Percentiles rank a stretch among this genome's conserved stretches.
Conservation (phyloP, 2,888 invertebrate genomes). For the Athrips mouffetella region DNA sequence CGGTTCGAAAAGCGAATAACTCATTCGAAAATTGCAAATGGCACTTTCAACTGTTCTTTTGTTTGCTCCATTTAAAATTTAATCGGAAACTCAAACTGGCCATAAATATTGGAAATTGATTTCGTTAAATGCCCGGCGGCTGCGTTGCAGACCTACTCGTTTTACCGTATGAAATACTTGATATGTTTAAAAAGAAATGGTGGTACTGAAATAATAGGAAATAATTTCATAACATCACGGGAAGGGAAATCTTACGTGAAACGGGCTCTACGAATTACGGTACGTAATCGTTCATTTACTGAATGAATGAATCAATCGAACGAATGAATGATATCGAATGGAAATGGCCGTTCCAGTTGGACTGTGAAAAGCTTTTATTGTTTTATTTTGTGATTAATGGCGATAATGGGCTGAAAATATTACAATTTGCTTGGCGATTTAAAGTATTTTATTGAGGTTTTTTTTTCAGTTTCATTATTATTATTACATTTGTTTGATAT, state of each 20-base stretch:
- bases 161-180: too few species aligned
- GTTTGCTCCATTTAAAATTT: slow-evolving; percentile 16
- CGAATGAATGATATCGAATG: slow-evolving; percentile 27
- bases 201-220: too few species aligned
- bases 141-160: too few species aligned
- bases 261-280: too few species aligned
- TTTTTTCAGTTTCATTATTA: neutral
- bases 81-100: slow-evolving; percentile 24
- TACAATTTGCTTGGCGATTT: too few species aligned
- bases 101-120: slow-evolving; percentile 33
- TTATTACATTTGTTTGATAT: neutral
- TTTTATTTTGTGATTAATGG: slow-evolving; percentile 13
- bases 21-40: slow-evolving; percentile 1
- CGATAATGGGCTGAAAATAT: slow-evolving; percentile 6
- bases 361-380: slow-evolving; percentile 14
- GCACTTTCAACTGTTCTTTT: slow-evolving; percentile 7
- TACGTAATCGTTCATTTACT: slow-evolving; percentile 14
- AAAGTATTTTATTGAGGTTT: neutral
- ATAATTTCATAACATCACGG: too few species aligned
- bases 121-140: slow-evolving; percentile 23
- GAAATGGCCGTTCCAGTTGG: slow-evolving; percentile 15
- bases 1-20: neutral
- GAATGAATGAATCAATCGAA: slow-evolving; percentile 26
- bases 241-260: too few species aligned
- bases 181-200: too few species aligned